A percentile compares a stretch with the other conserved stretches of the same genome.
These are phyloP conservation scores for Vulpes ferrilata DNA, from an alignment of 2,113 vertebrate genomes.

Conservation along the genomic window DNA sequence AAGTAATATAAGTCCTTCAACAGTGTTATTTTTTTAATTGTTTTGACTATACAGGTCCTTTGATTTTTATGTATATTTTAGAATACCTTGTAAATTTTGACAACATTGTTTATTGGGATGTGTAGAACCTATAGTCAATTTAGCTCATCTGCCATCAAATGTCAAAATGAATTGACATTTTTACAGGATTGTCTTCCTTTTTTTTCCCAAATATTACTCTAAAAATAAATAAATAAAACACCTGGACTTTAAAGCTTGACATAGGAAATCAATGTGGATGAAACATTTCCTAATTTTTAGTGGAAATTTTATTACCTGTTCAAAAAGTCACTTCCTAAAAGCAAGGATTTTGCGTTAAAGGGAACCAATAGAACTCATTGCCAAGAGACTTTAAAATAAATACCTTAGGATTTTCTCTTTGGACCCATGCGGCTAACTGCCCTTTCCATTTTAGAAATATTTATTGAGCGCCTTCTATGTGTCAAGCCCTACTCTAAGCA, in stretches of 20 bases:
- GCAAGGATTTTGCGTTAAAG: constrained; percentile 38
- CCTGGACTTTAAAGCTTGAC: constrained; percentile 24
- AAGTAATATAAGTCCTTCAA: not conserved
- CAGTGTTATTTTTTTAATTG: not conserved
- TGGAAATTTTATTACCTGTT: constrained; percentile 58
- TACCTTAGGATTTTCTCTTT: constrained; percentile 25
- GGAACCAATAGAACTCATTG: constrained; percentile 13
- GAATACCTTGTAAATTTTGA: constrained; percentile 44
- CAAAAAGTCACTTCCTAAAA: constrained; percentile 64
- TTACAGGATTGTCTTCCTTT: not conserved
- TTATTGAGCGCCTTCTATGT: constrained; percentile 6
- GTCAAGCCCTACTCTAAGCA: not conserved
- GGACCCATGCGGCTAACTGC: not conserved
- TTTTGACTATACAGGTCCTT: not conserved
- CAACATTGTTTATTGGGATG: not conserved
- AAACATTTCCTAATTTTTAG: constrained; percentile 35
- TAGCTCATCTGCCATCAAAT: not conserved
- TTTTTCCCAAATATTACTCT: not conserved
- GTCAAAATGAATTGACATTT: not conserved
- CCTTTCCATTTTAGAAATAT: constrained; percentile 28
- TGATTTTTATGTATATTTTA: constrained; percentile 5
- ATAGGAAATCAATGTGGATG: not conserved
- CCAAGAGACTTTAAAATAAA: constrained; percentile 58
- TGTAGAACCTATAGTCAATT: not conserved
- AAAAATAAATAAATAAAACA: constrained; percentile 58